Evolutionary conservation across 2,113 vertebrate genomes (phyloP).

Genomic region (Aptenodytes patagonicus): DNA sequence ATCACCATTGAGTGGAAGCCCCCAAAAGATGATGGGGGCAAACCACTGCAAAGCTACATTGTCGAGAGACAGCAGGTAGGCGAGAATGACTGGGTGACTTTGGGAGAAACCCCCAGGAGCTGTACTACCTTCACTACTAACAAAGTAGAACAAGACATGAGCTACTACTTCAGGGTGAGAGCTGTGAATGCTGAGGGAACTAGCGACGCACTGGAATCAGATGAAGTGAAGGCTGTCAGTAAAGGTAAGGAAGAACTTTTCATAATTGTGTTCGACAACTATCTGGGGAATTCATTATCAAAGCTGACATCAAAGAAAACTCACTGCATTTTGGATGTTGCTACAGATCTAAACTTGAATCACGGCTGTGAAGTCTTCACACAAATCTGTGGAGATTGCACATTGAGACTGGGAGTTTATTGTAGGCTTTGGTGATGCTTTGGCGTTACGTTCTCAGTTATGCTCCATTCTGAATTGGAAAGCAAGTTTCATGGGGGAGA

Average conservation of each 20-base stretch:
- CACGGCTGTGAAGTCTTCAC: not conserved
- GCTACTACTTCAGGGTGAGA: slow-evolving; percentile 82
- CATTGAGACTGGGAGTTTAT: not conserved
- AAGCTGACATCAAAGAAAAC: not conserved
- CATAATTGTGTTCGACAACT: not conserved
- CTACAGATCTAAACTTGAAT: not conserved
- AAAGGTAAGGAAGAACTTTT: slow-evolving; percentile 72
- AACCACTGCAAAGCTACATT: slow-evolving; percentile 74
- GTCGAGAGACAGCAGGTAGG: slow-evolving; percentile 79
- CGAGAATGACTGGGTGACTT: slow-evolving; percentile 75
- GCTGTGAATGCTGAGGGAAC: slow-evolving; percentile 80
- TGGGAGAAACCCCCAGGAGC: slow-evolving; percentile 73
- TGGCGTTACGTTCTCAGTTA: not conserved
- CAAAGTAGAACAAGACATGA: slow-evolving; percentile 77
- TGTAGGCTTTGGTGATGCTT: not conserved
- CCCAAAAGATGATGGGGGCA: slow-evolving; percentile 82
- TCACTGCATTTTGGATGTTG: not conserved
- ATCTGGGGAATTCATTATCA: not conserved
- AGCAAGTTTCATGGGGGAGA: not conserved
- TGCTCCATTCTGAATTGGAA: not conserved
- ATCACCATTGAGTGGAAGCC: slow-evolving; percentile 81
- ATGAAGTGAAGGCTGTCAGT: slow-evolving; percentile 77
- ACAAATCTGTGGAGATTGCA: not conserved
- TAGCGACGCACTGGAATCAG: slow-evolving; percentile 78
- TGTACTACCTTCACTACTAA: slow-evolving; percentile 74